Conservation (phyloP, 2,888 invertebrate genomes). For the Oscheius onirici region DNA sequence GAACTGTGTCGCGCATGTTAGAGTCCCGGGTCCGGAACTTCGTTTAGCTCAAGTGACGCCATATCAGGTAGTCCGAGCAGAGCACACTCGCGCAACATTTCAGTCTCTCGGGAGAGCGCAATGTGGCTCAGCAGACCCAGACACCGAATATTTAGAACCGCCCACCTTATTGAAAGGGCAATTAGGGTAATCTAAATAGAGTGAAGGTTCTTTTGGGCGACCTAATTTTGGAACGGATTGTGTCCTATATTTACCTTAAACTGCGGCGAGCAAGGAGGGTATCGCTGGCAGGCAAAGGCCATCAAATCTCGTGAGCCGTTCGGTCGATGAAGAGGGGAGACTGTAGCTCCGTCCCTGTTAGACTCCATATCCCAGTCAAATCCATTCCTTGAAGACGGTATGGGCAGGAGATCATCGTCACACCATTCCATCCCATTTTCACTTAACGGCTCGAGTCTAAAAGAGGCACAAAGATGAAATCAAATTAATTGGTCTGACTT, state of each 20-base stretch:
- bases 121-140: neutral
- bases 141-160: conserved; percentile 10
- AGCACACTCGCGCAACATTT: neutral
- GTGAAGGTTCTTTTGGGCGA: neutral
- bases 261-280: conserved; percentile 49
- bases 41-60: conserved; percentile 19
- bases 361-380: conserved; percentile 35
- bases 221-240: neutral
- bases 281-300: conserved; percentile 56
- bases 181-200: conserved; percentile 7
- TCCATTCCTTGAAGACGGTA: conserved; percentile 11
- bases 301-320: conserved; percentile 52
- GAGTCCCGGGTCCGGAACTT: neutral
- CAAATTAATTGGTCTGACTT: neutral
- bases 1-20: no score
- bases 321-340: conserved; percentile 33
- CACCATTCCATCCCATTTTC: conserved; percentile 60
- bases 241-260: conserved; percentile 42
- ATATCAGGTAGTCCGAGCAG: neutral
- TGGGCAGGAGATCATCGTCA: conserved; percentile 40
- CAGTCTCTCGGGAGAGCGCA: neutral
- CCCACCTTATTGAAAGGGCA: conserved; percentile 15
- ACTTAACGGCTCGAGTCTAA: conserved; percentile 5
- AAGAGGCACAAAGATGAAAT: neutral
- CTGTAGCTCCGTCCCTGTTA: neutral